phyloP scores from a whole-genome alignment of 2,888 invertebrate species.

The Crossocerus cetratus region DNA sequence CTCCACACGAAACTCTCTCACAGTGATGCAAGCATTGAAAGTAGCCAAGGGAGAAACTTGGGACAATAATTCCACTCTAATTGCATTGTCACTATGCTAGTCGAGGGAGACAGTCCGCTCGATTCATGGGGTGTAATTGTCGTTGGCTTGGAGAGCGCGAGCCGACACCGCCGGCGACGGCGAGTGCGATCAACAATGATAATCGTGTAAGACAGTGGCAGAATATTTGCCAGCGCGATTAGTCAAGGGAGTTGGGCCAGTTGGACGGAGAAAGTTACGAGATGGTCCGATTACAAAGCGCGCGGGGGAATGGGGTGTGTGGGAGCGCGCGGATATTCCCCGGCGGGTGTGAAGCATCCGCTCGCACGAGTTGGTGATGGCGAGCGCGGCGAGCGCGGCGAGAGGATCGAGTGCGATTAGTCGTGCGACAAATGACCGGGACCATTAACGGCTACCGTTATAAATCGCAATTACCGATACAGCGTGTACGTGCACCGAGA shows the following conservation, averaged over 20 bases:
- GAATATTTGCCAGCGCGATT: background rate
- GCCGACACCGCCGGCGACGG: background rate
- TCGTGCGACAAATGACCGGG: slow-evolving; percentile 61
- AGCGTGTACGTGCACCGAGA: slow-evolving; percentile 15
- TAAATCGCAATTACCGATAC: slow-evolving; percentile 68
- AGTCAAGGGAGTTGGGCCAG: background rate
- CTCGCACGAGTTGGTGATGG: slow-evolving; percentile 6
- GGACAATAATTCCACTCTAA: slow-evolving; percentile 22
- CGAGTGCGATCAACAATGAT: background rate
- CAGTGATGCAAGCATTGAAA: slow-evolving; percentile 50
- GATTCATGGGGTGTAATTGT: background rate
- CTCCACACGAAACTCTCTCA: slow-evolving; percentile 42
- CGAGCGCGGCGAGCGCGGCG: no score
- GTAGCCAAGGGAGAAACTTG: slow-evolving; percentile 40
- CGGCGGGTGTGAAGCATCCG: no score
- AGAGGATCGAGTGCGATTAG: slow-evolving; percentile 12
- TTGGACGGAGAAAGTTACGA: background rate
- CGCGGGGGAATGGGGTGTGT: background rate
- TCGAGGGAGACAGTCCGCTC: background rate
- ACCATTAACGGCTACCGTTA: slow-evolving; percentile 59
- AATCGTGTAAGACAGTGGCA: background rate
- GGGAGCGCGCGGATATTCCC: background rate
- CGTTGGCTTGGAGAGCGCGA: background rate
- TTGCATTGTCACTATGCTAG: slow-evolving; percentile 26
- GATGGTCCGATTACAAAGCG: background rate